These are phyloP conservation scores for Phodopus roborovskii DNA, from an alignment of 2,113 vertebrate species.

Conservation along the genomic window DNA sequence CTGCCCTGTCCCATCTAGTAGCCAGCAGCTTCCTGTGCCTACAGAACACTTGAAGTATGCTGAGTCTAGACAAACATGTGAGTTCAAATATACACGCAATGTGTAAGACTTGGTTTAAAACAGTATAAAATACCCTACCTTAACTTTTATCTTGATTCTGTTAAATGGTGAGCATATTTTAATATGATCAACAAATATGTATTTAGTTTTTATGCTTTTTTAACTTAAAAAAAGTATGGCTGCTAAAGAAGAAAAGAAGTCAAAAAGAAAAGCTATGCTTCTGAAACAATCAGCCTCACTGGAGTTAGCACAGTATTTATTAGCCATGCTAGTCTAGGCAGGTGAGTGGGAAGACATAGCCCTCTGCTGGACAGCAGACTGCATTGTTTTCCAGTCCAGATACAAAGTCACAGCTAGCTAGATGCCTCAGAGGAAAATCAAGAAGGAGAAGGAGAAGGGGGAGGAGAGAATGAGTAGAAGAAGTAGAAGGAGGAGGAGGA, in stretches of 20 bases:
- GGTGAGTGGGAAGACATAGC: constrained; percentile 43
- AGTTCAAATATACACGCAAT: background rate
- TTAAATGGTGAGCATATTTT: background rate
- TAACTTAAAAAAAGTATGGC: background rate
- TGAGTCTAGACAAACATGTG: background rate
- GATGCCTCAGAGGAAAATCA: background rate
- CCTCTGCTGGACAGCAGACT: constrained; percentile 69
- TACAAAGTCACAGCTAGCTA: background rate
- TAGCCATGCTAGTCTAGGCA: background rate
- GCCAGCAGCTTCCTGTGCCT: background rate
- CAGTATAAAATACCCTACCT: background rate
- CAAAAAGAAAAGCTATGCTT: background rate
- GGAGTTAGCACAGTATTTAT: background rate
- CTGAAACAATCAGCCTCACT: background rate
- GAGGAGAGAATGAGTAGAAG: too few species aligned
- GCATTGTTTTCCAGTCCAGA: rapidly evolving
- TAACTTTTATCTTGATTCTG: background rate
- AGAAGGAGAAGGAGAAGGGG: background rate
- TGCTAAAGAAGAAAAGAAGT: background rate
- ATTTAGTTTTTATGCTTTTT: constrained; percentile 17
- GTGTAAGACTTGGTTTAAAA: constrained; percentile 28
- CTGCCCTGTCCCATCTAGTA: background rate
- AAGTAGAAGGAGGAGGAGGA: too few species aligned
- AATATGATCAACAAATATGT: background rate
- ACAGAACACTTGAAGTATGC: background rate